Conservation (phyloP, 1,140 invertebrate genomes). For the Drosophila prosaltans region DNA sequence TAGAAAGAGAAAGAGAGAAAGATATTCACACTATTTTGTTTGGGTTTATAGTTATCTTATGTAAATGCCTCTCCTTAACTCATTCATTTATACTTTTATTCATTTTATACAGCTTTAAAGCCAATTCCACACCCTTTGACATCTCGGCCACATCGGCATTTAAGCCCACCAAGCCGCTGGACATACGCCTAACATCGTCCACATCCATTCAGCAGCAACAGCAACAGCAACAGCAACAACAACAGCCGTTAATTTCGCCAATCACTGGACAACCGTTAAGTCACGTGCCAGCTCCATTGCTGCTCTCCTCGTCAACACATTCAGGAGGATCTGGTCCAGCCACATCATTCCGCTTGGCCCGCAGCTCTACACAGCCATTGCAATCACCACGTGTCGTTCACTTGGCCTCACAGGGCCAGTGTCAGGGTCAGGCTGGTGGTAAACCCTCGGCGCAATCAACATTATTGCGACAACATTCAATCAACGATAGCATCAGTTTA, state of each 20-base stretch:
- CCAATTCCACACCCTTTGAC: slow-evolving; percentile 72
- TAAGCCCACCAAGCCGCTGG: slow-evolving; percentile 74
- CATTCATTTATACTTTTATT: neutral
- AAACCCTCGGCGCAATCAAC: slow-evolving; percentile 18
- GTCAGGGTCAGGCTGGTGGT: neutral
- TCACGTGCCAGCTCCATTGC: slow-evolving; percentile 62
- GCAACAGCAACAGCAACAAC: slow-evolving; percentile 33
- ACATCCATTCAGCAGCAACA: slow-evolving; percentile 24
- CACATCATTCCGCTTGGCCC: slow-evolving; percentile 56
- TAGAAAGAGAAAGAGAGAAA: slow-evolving; percentile 20
- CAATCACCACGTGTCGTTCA: slow-evolving; percentile 66
- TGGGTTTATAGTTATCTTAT: slow-evolving; percentile 32
- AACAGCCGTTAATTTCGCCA: slow-evolving; percentile 61
- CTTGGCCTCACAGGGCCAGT: slow-evolving; percentile 39
- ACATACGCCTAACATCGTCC: slow-evolving; percentile 46
- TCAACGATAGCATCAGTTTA: slow-evolving; percentile 60
- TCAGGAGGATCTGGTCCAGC: slow-evolving; percentile 29
- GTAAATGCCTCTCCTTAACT: slow-evolving; percentile 34
- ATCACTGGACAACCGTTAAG: slow-evolving; percentile 65
- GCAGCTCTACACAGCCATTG: slow-evolving; percentile 68
- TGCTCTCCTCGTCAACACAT: slow-evolving; percentile 63
- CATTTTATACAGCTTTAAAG: slow-evolving; percentile 70
- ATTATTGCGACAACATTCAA: slow-evolving; percentile 52
- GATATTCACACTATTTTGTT: slow-evolving; percentile 30
- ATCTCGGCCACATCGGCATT: slow-evolving; percentile 74